Percentiles rank a stretch among this genome's conserved stretches.
phyloP scores from a whole-genome alignment of 2,113 vertebrate genomes.

The Crotalus helleri region DNA sequence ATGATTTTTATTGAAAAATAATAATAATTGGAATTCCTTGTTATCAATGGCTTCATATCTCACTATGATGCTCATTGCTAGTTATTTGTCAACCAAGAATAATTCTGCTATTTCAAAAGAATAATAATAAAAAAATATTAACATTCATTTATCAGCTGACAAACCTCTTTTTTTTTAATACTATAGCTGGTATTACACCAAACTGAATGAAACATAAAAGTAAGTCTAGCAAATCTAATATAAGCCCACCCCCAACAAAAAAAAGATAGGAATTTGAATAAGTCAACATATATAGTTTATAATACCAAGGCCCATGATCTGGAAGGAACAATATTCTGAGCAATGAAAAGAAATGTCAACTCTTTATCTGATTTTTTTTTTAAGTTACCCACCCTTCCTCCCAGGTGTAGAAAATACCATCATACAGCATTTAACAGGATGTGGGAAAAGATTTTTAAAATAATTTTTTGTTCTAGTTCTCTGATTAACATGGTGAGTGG shows the following conservation, averaged over 20 bases:
- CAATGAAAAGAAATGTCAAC: background rate
- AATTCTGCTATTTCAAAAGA: constrained; percentile 30
- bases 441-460: constrained; percentile 60
- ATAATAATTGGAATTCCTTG: background rate
- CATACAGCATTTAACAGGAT: constrained; percentile 61
- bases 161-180: background rate
- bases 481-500: constrained; percentile 67
- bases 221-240: fast-evolving
- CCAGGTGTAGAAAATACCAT: background rate
- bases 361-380: constrained; percentile 26
- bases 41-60: constrained; percentile 23
- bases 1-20: background rate
- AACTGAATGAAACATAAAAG: background rate
- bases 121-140: constrained; percentile 7
- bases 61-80: background rate
- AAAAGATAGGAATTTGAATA: constrained; percentile 20
- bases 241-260: background rate
- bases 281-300: background rate
- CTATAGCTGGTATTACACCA: background rate
- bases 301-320: background rate
- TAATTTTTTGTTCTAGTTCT: constrained; percentile 62
- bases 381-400: constrained; percentile 17
- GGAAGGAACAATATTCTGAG: background rate
- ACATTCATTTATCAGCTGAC: background rate
- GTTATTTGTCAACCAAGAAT: constrained; percentile 18